Percentiles rank a stretch among this genome's conserved stretches.
phyloP scores from a whole-genome alignment of 2,888 invertebrate species.

The Lepidochitona cinerea region DNA sequence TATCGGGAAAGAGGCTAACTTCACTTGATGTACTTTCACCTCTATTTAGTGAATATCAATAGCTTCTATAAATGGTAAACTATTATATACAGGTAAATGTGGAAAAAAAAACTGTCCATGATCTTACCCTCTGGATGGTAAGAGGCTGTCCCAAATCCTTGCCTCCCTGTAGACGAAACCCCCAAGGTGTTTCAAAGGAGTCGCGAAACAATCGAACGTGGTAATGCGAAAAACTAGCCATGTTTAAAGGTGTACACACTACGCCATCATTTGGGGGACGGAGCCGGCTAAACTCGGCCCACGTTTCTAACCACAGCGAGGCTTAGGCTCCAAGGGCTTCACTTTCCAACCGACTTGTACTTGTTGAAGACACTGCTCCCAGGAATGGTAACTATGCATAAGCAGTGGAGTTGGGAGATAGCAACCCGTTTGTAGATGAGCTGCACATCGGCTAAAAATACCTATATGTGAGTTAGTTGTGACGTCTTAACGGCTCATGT shows the following conservation, averaged over 20 bases:
- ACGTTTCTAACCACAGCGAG: constrained; percentile 27
- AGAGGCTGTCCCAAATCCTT: constrained; percentile 67
- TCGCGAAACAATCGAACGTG: constrained; percentile 67
- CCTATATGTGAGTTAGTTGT: neutral
- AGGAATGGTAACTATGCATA: constrained; percentile 8
- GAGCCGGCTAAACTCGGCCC: constrained; percentile 30
- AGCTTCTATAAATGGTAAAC: constrained; percentile 6
- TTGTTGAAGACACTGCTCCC: neutral
- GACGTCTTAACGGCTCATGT: neutral
- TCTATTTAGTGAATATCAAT: neutral
- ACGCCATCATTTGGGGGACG: neutral
- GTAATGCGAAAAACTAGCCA: constrained; percentile 36
- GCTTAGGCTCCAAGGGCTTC: constrained; percentile 5
- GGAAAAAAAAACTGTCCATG: neutral
- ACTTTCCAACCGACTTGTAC: neutral
- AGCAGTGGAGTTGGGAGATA: neutral
- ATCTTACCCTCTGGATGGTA: constrained; percentile 69
- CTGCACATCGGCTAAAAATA: neutral
- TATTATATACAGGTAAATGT: neutral
- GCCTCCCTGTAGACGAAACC: constrained; percentile 70
- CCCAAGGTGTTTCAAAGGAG: constrained; percentile 69
- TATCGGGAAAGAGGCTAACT: neutral
- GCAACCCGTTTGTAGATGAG: neutral
- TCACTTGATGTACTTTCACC: neutral
- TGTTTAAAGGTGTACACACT: neutral